Base-by-base conservation (phyloP, 2,888 invertebrate species). In the Mechanitis messenoides region DNA sequence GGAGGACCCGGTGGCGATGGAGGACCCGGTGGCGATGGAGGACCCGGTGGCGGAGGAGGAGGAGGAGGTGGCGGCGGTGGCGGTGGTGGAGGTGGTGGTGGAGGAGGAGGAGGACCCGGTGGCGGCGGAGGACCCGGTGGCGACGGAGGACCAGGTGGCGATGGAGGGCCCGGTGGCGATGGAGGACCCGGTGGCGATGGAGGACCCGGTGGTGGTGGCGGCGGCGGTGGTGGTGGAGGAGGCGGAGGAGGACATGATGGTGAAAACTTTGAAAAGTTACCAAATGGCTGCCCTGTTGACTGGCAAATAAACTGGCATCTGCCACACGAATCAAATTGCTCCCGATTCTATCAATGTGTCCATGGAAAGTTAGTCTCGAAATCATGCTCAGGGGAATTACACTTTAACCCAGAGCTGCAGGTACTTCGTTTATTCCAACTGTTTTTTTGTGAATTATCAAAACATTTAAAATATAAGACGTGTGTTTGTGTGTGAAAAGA, bases 21-120 rank as follows among this genome's bases (percentile, higher is more conserved):
- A n/a, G 47, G 20, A n/a, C 20, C 20, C 9, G 20, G 46, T 1
- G 46, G n/a, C 0, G 46, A 5, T 12, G 61, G 20, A n/a, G 47
- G 47, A n/a, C 20, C 3, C n/a, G 47, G 47, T 20, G 47, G 47
- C 5, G 7, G 20, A 6, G 47, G 47, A 20, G 47, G 47, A n/a
- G 47, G 20, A n/a, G 47, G 47, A n/a, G 47, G 58, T 1, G 60
- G 53, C 7, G 64, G 47, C 20, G 47, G 20, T 20, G 47, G 47
- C 5, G 47, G 46, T n/a, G 46, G 46, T 9, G 46, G 46, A n/a
- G n/a, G 53, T 6, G 55, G 58, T 2, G 64, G 57, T 7, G 60
- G 56, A 1, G 66, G 50, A 20, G 35, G 20, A 2, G 63, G 58
- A 20, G 65, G 45, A 11, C 5, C 2, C 9, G 46, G 46, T 3